These are phyloP conservation scores for Fundulus diaphanus DNA, from an alignment of 2,797 vertebrate species.

Conservation along the genomic window DNA sequence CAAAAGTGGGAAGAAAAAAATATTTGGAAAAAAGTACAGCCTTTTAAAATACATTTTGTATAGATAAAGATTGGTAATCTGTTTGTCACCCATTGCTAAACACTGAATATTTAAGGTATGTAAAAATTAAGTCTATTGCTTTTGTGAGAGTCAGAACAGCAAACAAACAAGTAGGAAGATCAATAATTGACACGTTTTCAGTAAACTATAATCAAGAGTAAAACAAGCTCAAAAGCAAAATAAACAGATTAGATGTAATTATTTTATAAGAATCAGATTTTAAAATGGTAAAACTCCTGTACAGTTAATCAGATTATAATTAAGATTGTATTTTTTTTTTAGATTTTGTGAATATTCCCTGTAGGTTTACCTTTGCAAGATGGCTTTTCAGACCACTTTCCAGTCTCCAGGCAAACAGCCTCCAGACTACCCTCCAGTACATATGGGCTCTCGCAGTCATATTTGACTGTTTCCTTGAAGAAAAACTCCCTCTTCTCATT, in stretches of 20 bases:
- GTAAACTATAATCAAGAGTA: background rate
- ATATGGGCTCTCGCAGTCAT: constrained; percentile 80
- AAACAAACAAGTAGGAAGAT: background rate
- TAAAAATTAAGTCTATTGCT: background rate
- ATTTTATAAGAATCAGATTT: too few species aligned
- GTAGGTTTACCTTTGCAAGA: constrained; percentile 83
- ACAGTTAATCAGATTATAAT: background rate
- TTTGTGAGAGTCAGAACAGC: background rate
- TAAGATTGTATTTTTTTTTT: background rate
- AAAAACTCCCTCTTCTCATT: constrained; percentile 57
- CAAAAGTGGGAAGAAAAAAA: background rate
- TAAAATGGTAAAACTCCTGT: background rate
- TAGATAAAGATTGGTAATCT: background rate
- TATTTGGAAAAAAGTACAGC: background rate
- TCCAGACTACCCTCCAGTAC: constrained; percentile 77
- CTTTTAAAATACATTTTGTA: background rate
- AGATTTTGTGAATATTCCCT: background rate
- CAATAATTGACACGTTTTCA: background rate
- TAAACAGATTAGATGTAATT: too few species aligned
- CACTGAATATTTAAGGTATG: background rate
- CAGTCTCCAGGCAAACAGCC: constrained; percentile 79
- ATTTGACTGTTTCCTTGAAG: constrained; percentile 82
- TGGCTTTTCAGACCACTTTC: constrained; percentile 86
- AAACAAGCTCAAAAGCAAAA: background rate
- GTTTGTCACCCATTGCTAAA: background rate